Percentiles rank a stretch among this genome's conserved stretches.
These are phyloP conservation scores for Malacoraja senta DNA, from an alignment of 2,797 vertebrate genomes.

Conservation along the genomic window DNA sequence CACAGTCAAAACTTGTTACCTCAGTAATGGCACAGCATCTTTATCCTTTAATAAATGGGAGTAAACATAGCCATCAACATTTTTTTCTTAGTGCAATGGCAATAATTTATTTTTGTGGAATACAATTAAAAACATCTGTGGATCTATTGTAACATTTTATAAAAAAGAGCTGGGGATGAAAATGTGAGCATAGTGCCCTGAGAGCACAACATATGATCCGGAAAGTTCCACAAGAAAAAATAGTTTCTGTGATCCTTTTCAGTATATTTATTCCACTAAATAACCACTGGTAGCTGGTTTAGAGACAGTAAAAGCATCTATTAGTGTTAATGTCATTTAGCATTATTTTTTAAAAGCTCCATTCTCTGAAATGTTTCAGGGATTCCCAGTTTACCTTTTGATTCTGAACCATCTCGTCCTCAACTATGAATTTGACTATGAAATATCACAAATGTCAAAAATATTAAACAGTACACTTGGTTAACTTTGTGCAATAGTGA, in stretches of 20 bases:
- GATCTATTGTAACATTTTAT: background rate
- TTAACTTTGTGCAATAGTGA: background rate
- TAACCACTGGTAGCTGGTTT: background rate
- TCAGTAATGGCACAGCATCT: background rate
- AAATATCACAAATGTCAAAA: background rate
- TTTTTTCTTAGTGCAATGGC: background rate
- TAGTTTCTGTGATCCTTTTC: background rate
- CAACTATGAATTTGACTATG: too few relatives aligned
- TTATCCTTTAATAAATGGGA: background rate
- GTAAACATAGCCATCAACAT: background rate
- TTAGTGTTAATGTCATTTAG: background rate
- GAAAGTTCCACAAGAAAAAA: background rate
- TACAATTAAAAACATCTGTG: conserved; percentile 15
- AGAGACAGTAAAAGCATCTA: background rate
- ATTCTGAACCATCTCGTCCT: background rate
- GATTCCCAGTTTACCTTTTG: background rate
- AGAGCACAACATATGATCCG: background rate
- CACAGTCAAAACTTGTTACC: background rate
- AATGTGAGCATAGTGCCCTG: background rate
- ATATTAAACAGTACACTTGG: background rate
- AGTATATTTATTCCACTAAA: background rate
- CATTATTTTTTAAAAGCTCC: background rate
- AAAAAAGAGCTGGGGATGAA: background rate
- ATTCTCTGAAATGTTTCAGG: background rate
- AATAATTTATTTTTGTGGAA: background rate